Conservation (phyloP, 1,140 invertebrate genomes). For the Doryteuthis pealeii region DNA sequence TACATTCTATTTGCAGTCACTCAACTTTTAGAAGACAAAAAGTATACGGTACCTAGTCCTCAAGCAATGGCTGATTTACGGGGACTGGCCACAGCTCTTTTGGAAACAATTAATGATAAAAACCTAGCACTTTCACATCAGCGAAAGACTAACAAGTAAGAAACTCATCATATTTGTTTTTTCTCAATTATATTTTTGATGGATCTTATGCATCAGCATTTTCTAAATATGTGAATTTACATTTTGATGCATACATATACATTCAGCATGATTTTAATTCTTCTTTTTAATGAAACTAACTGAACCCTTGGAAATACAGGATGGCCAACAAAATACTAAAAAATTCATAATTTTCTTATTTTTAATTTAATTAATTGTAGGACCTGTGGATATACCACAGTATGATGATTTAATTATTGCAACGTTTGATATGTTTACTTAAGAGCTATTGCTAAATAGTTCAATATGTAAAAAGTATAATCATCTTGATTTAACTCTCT, state of each 20-base stretch:
- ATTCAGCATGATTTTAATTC: neutral
- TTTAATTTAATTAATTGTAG: too few relatives aligned
- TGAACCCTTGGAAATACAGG: too few relatives aligned
- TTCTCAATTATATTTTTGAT: neutral
- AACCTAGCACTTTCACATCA: slow-evolving; percentile 79
- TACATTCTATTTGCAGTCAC: slow-evolving; percentile 41
- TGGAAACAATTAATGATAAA: slow-evolving; percentile 84
- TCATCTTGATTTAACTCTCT: too few relatives aligned
- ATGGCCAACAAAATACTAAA: too few relatives aligned
- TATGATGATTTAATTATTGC: too few relatives aligned
- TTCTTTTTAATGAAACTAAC: neutral
- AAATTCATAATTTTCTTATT: too few relatives aligned
- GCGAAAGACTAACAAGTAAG: slow-evolving; percentile 76
- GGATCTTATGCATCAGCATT: neutral
- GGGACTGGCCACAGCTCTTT: slow-evolving; percentile 72
- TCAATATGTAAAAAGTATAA: too few relatives aligned
- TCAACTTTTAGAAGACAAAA: slow-evolving; percentile 54
- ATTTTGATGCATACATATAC: neutral
- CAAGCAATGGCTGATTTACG: slow-evolving; percentile 75
- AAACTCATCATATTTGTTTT: neutral
- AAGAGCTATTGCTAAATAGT: too few relatives aligned
- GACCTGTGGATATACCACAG: too few relatives aligned
- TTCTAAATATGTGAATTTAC: slow-evolving; percentile 6
- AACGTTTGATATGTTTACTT: too few relatives aligned
- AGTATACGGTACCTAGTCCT: slow-evolving; percentile 68